Percentiles rank a stretch among this genome's conserved stretches.
These are phyloP conservation scores for Cephus runcator DNA, from an alignment of 2,888 invertebrate species.

Conservation along the genomic window DNA sequence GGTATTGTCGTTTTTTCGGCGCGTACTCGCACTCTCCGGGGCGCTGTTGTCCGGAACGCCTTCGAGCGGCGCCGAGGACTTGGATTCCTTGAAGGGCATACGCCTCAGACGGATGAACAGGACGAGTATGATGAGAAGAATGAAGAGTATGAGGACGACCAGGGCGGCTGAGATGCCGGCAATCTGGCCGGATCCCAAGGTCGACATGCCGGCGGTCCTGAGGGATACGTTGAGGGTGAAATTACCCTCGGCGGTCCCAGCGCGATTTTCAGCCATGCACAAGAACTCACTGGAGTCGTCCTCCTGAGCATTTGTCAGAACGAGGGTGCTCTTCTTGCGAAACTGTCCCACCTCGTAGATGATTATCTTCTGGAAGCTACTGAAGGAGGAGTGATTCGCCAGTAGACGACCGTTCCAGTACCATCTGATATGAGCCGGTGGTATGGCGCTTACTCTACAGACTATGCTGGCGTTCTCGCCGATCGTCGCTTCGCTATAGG, in stretches of 20 bases:
- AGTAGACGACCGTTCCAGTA: conserved; percentile 85
- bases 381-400: conserved; percentile 81
- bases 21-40: conserved; percentile 16
- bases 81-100: conserved; percentile 79
- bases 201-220: conserved; percentile 82
- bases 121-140: conserved; percentile 78
- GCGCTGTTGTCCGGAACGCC: neutral
- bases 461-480: conserved; percentile 88
- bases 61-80: conserved; percentile 71
- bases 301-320: conserved; percentile 85
- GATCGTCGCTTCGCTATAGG: conserved; percentile 81
- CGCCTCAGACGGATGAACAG: conserved; percentile 79
- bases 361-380: conserved; percentile 80
- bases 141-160: conserved; percentile 80
- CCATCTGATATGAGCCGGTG: conserved; percentile 86
- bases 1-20: conserved; percentile 16
- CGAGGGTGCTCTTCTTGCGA: conserved; percentile 80
- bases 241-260: conserved; percentile 88
- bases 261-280: conserved; percentile 90
- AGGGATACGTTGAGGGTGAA: conserved; percentile 87
- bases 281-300: conserved; percentile 86
- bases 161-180: conserved; percentile 86
- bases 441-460: conserved; percentile 84
- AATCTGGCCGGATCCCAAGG: conserved; percentile 85
- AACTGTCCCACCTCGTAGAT: conserved; percentile 82